These are phyloP conservation scores for Chaetura pelagica DNA, from an alignment of 2,113 vertebrate species.

Conservation along the genomic window DNA sequence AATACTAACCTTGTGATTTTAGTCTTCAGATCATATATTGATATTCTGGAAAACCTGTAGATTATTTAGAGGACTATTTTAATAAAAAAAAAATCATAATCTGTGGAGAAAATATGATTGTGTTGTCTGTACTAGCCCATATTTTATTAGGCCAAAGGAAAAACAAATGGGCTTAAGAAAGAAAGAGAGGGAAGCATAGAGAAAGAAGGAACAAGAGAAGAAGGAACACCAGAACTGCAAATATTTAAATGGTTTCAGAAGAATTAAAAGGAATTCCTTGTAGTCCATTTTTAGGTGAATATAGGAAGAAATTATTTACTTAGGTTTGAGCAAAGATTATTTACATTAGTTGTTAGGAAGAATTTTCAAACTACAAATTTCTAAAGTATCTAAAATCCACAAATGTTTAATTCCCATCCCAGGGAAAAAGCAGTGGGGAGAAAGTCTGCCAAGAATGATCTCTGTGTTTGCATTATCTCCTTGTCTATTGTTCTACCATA, in stretches of 20 bases:
- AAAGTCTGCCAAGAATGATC: background rate
- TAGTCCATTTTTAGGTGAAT: background rate
- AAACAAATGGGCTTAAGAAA: background rate
- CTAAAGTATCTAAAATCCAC: background rate
- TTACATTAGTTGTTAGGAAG: background rate
- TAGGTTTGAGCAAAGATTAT: background rate
- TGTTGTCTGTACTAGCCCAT: background rate
- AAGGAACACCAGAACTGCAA: background rate
- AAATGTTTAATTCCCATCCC: background rate
- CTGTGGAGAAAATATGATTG: background rate
- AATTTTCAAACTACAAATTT: background rate
- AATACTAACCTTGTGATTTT: background rate
- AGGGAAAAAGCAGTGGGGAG: background rate
- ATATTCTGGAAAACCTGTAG: background rate
- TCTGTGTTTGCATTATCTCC: background rate
- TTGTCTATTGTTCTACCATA: background rate
- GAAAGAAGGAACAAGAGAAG: background rate
- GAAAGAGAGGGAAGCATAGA: background rate
- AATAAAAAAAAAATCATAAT: background rate
- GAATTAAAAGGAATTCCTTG: background rate
- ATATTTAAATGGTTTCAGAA: background rate
- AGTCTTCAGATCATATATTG: background rate
- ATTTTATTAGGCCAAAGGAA: background rate
- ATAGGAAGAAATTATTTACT: background rate
- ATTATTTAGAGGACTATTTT: background rate